Percentiles rank a stretch among this genome's conserved stretches.
These are phyloP conservation scores for Nysson spinosus DNA, from an alignment of 2,888 invertebrate species.

Conservation along the genomic window DNA sequence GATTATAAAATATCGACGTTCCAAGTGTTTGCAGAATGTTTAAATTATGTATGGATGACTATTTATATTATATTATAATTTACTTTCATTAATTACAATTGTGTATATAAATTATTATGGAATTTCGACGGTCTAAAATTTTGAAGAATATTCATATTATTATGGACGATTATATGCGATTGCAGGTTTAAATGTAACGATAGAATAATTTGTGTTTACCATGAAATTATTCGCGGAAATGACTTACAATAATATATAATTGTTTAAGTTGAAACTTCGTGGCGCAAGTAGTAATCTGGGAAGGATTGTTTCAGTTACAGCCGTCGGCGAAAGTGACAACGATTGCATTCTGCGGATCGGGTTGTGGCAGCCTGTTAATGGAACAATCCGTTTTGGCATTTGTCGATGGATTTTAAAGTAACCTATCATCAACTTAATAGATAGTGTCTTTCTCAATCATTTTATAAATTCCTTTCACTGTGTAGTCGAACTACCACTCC, in stretches of 20 bases:
- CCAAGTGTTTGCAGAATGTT: too few relatives aligned
- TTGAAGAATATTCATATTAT: too few relatives aligned
- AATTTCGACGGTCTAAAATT: too few relatives aligned
- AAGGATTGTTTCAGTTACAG: conserved; percentile 18
- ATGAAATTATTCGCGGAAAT: conserved; percentile 3
- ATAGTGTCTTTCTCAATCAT: background rate
- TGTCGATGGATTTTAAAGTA: conserved; percentile 13
- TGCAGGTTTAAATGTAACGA: too few relatives aligned
- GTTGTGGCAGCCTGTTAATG: conserved; percentile 22
- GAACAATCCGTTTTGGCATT: conserved; percentile 36
- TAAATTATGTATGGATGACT: too few relatives aligned
- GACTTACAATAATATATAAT: conserved; percentile 18
- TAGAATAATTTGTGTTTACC: background rate
- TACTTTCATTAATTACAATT: too few relatives aligned
- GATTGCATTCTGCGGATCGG: conserved; percentile 35
- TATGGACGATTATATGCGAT: too few relatives aligned
- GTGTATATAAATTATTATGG: too few relatives aligned
- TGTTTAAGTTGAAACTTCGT: conserved; percentile 20
- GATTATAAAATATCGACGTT: too few relatives aligned
- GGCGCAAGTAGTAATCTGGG: background rate
- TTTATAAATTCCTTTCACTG: background rate
- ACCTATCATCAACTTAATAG: background rate
- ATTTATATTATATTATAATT: too few relatives aligned
- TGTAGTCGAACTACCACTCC: too few relatives aligned
- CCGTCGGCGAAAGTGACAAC: conserved; percentile 39